Conservation (phyloP, 2,797 vertebrate genomes). For the Vultur gryphus region DNA sequence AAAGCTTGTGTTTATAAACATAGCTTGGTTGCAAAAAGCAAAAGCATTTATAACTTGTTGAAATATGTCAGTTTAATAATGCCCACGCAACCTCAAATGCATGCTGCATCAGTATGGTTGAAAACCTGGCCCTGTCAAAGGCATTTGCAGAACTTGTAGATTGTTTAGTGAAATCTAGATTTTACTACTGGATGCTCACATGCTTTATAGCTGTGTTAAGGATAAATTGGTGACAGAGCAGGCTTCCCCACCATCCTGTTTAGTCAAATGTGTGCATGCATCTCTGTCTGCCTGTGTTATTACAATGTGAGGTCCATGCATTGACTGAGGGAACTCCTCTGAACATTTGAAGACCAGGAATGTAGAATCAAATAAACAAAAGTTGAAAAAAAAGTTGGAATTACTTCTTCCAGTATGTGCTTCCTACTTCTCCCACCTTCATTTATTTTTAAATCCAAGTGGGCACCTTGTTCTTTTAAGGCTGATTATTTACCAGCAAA, state of each 20-base stretch:
- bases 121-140: neutral
- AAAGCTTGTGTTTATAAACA: neutral
- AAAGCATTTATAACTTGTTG: neutral
- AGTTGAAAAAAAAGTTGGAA: neutral
- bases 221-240: neutral
- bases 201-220: neutral
- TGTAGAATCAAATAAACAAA: neutral
- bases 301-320: accelerated
- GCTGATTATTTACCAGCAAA: neutral
- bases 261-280: neutral
- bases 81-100: accelerated
- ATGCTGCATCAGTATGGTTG: neutral
- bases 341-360: neutral
- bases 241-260: neutral
- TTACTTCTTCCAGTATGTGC: neutral
- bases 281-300: neutral
- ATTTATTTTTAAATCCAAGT: neutral
- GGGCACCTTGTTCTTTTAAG: neutral
- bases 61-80: neutral
- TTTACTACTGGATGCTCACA: neutral
- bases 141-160: neutral
- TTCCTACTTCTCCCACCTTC: neutral
- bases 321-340: neutral
- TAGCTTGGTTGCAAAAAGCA: neutral
- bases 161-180: neutral